A percentile compares a stretch with the other conserved stretches of the same genome.
These are phyloP conservation scores for Hipparchia semele DNA, from an alignment of 2,888 invertebrate genomes.

Conservation along the genomic window DNA sequence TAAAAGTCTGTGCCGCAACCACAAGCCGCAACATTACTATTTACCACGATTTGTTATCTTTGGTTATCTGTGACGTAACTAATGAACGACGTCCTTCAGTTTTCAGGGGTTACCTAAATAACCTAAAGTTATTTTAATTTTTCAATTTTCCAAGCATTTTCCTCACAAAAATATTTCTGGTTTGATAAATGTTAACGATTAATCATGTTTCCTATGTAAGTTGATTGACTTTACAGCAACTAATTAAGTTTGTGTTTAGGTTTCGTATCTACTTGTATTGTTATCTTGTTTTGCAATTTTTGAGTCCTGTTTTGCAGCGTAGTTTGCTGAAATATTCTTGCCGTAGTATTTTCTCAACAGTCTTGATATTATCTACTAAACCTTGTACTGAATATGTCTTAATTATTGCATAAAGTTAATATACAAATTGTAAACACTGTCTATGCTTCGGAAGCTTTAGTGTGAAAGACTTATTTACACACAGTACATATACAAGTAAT, in stretches of 20 bases:
- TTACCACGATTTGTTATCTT: too few relatives aligned
- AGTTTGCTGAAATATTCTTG: not conserved
- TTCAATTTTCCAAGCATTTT: conserved; percentile 40
- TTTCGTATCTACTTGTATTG: not conserved
- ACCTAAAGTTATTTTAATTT: conserved; percentile 50
- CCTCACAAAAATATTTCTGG: not conserved
- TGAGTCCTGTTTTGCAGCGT: not conserved
- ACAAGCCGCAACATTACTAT: too few relatives aligned
- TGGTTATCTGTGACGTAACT: too few relatives aligned
- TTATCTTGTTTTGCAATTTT: conserved; percentile 35
- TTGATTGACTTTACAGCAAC: not conserved
- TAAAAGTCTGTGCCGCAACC: too few relatives aligned
- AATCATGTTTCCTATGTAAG: not conserved
- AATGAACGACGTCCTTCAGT: conserved; percentile 38
- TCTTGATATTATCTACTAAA: too few relatives aligned
- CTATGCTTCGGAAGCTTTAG: not conserved
- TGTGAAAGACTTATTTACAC: not conserved
- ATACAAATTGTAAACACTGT: not conserved
- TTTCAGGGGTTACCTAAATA: conserved; percentile 53
- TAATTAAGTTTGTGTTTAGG: not conserved
- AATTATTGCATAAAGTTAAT: not conserved
- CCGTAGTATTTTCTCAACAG: not conserved
- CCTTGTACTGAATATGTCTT: not conserved
- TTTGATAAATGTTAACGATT: not conserved
- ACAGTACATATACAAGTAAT: not conserved